Base-by-base conservation (phyloP, 2,797 vertebrate species). In the Manis javanica region DNA sequence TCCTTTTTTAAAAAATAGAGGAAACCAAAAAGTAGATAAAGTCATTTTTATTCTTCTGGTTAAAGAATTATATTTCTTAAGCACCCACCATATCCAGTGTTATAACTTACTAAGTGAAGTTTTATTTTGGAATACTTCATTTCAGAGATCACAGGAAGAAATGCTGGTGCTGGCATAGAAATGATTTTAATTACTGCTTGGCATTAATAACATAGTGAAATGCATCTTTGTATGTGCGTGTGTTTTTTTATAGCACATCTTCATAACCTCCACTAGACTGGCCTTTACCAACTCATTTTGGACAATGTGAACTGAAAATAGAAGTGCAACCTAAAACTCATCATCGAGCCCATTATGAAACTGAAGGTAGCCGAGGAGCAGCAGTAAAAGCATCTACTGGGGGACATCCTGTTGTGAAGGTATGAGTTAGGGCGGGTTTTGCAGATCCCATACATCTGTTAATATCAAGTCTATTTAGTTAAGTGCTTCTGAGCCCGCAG, bases 311-410 rank as follows among this genome's bases (percentile, higher is more conserved):
- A 74, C 98, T 99, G 98, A 99, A 99, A 99, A 99, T 99, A 97
- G 99, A 99, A 98, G 98, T 99, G n/a, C 99, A 99, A 95, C 99
- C 99, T 97, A 99, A 99, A 99, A 99, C 99, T 96, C 99, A 99
- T 98, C 99, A 99, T 98, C 98, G 99, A 98, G 99, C 99, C 42
- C 99, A 99, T 98, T 99, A 99, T 97, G 99, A 99, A 99, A 99
- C 99, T 0, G 99, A 99, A 98, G 99, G 99, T 97, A 99, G 99
- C 98, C 98, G 99, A 98, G 99, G 99, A 98, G 99, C 99, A 68
- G 98, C n/a, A n/a, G n/a, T 99, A 93, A 99, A 99, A 98, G 99
- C 99, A 84, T 96, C 99, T 72, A 99, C 99, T 5, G 99, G 99
- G 81, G 99, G 99, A 92, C 99, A 99, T 97, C 99, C 99, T 86